A percentile compares a stretch with the other conserved stretches of the same genome.
Conservation (phyloP, 2,797 vertebrate species). For the Rhadinocentrus ornatus region DNA sequence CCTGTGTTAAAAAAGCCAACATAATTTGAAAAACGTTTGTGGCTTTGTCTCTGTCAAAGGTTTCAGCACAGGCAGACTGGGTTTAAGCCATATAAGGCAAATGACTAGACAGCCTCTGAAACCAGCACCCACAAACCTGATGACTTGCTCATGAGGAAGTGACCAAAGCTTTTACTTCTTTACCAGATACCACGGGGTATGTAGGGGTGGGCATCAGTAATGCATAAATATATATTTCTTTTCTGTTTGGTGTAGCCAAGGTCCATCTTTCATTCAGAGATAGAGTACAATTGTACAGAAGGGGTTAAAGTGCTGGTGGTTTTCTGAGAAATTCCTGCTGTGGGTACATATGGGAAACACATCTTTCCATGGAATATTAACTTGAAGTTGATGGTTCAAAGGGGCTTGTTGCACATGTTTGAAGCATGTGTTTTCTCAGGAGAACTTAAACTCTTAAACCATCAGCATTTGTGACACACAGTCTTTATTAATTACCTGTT, state of each 20-base stretch:
- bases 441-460: not conserved
- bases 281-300: slow-evolving; percentile 8
- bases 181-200: slow-evolving; percentile 31
- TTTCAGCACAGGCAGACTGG: not conserved
- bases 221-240: slow-evolving; percentile 12
- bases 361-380: slow-evolving; percentile 38
- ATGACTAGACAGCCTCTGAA: slow-evolving; percentile 28
- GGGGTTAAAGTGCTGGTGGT: slow-evolving; percentile 53
- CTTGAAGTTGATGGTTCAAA: slow-evolving; percentile 8
- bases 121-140: slow-evolving; percentile 43
- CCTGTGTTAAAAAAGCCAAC: not conserved
- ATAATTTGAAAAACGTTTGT: slow-evolving; percentile 3
- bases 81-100: slow-evolving; percentile 42
- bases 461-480: not conserved
- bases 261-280: not conserved
- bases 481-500: slow-evolving; percentile 21
- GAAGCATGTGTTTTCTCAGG: slow-evolving; percentile 17
- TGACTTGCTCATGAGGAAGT: slow-evolving; percentile 43
- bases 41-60: not conserved
- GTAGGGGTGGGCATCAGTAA: slow-evolving; percentile 9
- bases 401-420: slow-evolving; percentile 28
- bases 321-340: slow-evolving; percentile 65
- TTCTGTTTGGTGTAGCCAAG: slow-evolving; percentile 25
- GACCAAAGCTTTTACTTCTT: slow-evolving; percentile 36
- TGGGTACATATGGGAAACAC: slow-evolving; percentile 47